Evolutionary conservation across 2,797 vertebrate species (phyloP).

Genomic region (Arnoldichthys spilopterus): DNA sequence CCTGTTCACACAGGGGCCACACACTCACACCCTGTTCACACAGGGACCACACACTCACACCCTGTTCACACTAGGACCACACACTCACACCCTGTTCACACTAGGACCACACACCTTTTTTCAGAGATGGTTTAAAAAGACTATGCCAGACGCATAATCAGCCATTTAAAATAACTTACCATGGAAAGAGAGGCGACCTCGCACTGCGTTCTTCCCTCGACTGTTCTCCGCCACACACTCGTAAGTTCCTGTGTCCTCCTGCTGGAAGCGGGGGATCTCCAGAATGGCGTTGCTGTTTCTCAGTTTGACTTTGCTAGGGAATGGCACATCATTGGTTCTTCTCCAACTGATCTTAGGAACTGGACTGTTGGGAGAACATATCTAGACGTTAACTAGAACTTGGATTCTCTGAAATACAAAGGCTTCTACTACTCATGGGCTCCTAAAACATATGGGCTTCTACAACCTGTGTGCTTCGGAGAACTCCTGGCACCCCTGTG

Average conservation of each 20-base stretch:
- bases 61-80: too few species aligned
- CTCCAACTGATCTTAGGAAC: constrained; percentile 95
- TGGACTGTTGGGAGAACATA: constrained; percentile 75
- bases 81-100: too few species aligned
- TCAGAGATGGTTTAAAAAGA: too few species aligned
- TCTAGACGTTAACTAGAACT: background rate
- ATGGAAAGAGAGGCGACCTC: constrained; percentile 91
- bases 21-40: too few species aligned
- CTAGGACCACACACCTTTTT: too few species aligned
- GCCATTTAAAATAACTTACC: constrained; percentile 81
- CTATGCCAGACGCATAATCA: too few species aligned
- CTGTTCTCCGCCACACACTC: constrained; percentile 94
- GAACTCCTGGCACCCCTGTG: too few species aligned
- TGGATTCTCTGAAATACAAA: background rate
- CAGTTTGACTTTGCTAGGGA: constrained; percentile 88
- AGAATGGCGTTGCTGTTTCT: constrained; percentile 89
- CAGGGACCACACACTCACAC: too few species aligned
- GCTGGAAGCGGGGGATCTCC: constrained; percentile 91
- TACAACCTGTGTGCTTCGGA: background rate
- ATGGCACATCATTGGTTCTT: constrained; percentile 87
- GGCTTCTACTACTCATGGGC: too few species aligned
- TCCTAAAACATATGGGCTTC: background rate
- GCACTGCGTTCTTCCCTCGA: constrained; percentile 88
- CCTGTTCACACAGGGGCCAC: too few species aligned
- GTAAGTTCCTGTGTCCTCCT: constrained; percentile 91